These are phyloP conservation scores for Perithous albicinctus DNA, from an alignment of 2,888 invertebrate genomes.

Conservation along the genomic window DNA sequence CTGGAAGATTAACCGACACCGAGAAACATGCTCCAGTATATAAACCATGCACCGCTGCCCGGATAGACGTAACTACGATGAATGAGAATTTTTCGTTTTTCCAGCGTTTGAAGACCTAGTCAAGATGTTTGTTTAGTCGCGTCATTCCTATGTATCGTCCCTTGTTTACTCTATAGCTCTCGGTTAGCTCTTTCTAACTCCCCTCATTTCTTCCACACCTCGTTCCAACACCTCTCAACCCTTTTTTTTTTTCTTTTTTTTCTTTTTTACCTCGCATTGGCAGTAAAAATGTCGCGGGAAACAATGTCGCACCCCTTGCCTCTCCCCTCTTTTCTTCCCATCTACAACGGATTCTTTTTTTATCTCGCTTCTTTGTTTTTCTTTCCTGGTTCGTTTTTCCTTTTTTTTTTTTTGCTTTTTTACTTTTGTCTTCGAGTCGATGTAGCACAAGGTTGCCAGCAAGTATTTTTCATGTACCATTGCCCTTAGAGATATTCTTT, in stretches of 20 bases:
- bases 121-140: conserved; percentile 66
- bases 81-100: conserved; percentile 78
- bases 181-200: conserved; percentile 34
- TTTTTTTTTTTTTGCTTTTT: conserved; percentile 2
- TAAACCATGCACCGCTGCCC: background rate
- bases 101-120: conserved; percentile 73
- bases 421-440: background rate
- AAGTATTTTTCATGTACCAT: conserved; percentile 4
- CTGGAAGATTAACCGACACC: conserved; percentile 79
- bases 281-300: conserved; percentile 62
- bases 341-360: background rate
- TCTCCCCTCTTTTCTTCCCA: background rate
- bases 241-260: conserved; percentile 14
- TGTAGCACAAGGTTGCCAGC: conserved; percentile 41
- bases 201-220: conserved; percentile 46
- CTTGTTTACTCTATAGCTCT: conserved; percentile 17
- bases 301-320: conserved; percentile 41
- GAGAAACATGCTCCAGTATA: conserved; percentile 1
- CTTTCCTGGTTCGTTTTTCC: conserved; percentile 5
- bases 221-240: conserved; percentile 57
- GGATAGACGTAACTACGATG: conserved; percentile 69
- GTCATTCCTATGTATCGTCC: conserved; percentile 17
- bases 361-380: conserved; percentile 26
- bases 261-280: conserved; percentile 28
- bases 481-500: background rate